Base-by-base conservation (phyloP, 2,797 vertebrate species). In the Petrocephalus schoutedeni region DNA sequence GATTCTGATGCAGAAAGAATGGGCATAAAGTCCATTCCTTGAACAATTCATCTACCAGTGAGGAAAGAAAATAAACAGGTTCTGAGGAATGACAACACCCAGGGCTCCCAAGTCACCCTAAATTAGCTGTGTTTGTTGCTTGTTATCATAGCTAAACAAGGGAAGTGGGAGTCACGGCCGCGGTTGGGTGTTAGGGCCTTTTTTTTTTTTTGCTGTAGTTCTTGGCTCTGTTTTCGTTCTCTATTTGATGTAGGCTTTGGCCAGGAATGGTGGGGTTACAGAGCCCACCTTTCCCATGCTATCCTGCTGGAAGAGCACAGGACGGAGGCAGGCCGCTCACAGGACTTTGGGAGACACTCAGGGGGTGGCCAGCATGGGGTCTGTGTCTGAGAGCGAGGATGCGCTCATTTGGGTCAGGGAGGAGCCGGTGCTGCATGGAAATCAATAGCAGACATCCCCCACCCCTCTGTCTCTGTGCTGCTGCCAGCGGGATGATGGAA, bases 61-160 rank as follows among this genome's bases (percentile, higher is more conserved):
- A 41, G 85, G 77, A 53, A 84, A 87, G 86, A 67, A 89, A 90
- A 90, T 86, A 89, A 89, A 89, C 80, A 2, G 4, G 36, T 41
- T 14, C 19, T 53, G 19, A 51, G 36, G 59, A 87, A 89, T 85
- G 89, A 85, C 58, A 74, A 84, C 85, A 86, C 85, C 21, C 64
- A 86, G 87, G 16, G 87, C 56, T 58, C 64, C 61, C n/a, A 59
- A 23, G 6, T 45, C 56, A 61, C 84, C 45, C 14, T 61, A 2
- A 88, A 53, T 53, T 19, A 10, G 56, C n/a, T 10, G 4, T 59
- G 19, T 82, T 87, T 87, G 87, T 56, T 58, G 87, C 74, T 86
- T 87, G 56, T 89, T 86, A 89, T 89, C 28, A 21, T 80, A 6
- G 21, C 85, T 36, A 53, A 64, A 58, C 41, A 80, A 54, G 36